phyloP scores from a whole-genome alignment of 2,797 vertebrate genomes.

The Crenichthys baileyi region DNA sequence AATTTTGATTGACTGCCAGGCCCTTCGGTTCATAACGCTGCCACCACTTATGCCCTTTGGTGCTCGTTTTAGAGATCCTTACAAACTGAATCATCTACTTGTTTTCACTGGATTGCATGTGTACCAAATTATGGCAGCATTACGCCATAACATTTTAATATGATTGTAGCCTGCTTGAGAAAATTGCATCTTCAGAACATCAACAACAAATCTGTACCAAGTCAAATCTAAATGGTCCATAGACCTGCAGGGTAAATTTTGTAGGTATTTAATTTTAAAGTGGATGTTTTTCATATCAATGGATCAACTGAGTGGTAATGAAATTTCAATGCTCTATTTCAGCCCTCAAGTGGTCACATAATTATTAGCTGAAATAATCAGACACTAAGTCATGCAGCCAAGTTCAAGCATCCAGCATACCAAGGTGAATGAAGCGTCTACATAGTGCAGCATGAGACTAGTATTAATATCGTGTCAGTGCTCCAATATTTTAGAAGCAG shows the following conservation, averaged over 20 bases:
- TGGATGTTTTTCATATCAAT: background rate
- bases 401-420: background rate
- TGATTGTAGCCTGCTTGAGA: background rate
- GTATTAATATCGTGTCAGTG: background rate
- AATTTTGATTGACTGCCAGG: background rate
- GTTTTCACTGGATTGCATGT: background rate
- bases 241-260: background rate
- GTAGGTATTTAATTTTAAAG: background rate
- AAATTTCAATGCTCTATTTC: background rate
- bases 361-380: background rate
- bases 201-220: background rate
- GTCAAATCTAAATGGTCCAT: background rate
- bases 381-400: background rate
- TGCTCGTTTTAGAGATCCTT: background rate
- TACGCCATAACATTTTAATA: no score
- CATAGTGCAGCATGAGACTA: background rate
- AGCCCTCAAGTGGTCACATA: background rate
- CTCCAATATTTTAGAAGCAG: background rate
- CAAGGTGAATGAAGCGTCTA: background rate
- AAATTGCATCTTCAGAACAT: background rate
- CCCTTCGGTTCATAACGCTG: background rate
- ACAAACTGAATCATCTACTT: background rate
- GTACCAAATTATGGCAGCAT: background rate
- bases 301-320: background rate
- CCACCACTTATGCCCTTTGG: background rate